These are phyloP conservation scores for Paralichthys olivaceus DNA, from an alignment of 2,113 vertebrate genomes.

Conservation along the genomic window DNA sequence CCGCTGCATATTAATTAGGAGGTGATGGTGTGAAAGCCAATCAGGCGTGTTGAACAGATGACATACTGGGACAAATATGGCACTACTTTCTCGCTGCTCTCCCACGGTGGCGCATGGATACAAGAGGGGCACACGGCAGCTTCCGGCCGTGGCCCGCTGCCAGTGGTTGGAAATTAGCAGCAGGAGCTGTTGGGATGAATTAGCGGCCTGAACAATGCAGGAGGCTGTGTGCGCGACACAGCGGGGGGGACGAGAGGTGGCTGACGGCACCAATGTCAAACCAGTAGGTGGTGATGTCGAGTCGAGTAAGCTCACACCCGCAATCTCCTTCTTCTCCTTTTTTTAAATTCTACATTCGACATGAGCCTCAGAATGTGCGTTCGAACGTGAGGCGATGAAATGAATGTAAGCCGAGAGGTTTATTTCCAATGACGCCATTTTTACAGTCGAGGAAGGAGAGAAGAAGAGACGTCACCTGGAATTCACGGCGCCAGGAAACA, in stretches of 20 bases:
- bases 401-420: background rate
- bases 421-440: slow-evolving; percentile 21
- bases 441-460: background rate
- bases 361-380: slow-evolving; percentile 24
- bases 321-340: slow-evolving; percentile 25
- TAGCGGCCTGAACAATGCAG: slow-evolving; percentile 68
- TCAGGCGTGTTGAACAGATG: slow-evolving; percentile 80
- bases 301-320: slow-evolving; percentile 42
- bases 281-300: slow-evolving; percentile 77
- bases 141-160: slow-evolving; percentile 70
- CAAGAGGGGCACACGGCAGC: slow-evolving; percentile 43
- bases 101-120: slow-evolving; percentile 79
- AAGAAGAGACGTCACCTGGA: slow-evolving; percentile 13
- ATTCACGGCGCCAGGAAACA: slow-evolving; percentile 1
- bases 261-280: background rate
- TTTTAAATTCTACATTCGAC: background rate
- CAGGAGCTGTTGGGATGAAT: slow-evolving; percentile 70
- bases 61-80: slow-evolving; percentile 77
- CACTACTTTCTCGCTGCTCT: slow-evolving; percentile 78
- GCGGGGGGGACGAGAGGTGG: slow-evolving; percentile 47
- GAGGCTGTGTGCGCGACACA: slow-evolving; percentile 62
- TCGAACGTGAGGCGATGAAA: slow-evolving; percentile 19
- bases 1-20: slow-evolving; percentile 83
- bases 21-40: slow-evolving; percentile 76
- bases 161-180: slow-evolving; percentile 76